Base-by-base conservation (phyloP, 2,113 vertebrate genomes). In the Polypterus bichir region DNA sequence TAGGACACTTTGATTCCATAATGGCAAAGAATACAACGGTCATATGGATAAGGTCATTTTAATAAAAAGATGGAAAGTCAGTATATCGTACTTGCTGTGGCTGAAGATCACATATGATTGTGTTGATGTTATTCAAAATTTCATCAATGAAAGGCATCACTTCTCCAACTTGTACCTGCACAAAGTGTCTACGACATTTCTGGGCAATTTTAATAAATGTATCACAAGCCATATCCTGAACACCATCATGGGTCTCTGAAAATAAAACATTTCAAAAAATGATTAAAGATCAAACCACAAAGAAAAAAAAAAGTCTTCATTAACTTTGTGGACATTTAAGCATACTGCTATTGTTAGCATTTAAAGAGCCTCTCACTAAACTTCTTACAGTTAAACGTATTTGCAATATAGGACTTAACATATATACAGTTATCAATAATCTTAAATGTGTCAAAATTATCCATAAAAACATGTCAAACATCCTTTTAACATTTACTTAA, bases 61-160 rank as follows among this genome's bases (percentile, higher is more conserved):
- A 27, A 27, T 27, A 27, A 27, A 27, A 27, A 27, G 27, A 27
- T 27, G 27, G 27, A 27, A 27, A 27, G 27, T 27, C 27, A 27
- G 9, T 3, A 4, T 3, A 46, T 59, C 74, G 6, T 78, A 99
- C 96, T 92, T 99, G 96, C 7, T 99, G 95, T 47, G 96, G 95
- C 59, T 99, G 96, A 64, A 99, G 91, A 81, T 99, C 96, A 78
- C 96, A 99, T 77, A 99, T 99, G 75, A 99, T 98, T 64, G 95
- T 99, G 82, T 99, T 99, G 68, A 99, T 99, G 68, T 97, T 99
- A 83, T 97, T 99, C 71, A 99, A 82, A 74, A 99, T 99, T 68
- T 99, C 96, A 64, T 98, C 96, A 54, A 98, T 99, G 70, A 98
- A 99, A 3, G 96, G 96, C 96, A 99, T 99, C 66, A 99, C 96